phyloP scores from a whole-genome alignment of 2,888 invertebrate genomes.

The Hymenopus coronatus region DNA sequence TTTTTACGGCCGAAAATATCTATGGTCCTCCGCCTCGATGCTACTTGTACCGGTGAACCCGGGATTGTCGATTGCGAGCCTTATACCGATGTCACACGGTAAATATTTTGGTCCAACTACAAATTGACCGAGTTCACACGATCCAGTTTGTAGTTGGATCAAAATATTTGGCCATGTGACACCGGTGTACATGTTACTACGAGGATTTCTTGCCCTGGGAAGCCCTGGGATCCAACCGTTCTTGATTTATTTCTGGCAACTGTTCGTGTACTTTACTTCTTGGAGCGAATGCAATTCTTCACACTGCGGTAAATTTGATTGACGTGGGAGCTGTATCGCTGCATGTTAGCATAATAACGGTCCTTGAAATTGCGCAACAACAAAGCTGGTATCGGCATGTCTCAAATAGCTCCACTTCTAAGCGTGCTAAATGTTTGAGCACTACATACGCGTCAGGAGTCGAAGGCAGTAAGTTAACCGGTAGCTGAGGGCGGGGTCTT shows the following conservation, averaged over 20 bases:
- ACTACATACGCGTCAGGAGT: background rate
- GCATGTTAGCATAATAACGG: background rate
- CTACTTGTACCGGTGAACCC: too few relatives aligned
- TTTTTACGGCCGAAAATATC: too few relatives aligned
- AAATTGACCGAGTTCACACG: too few relatives aligned
- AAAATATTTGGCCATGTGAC: too few relatives aligned
- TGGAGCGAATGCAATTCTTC: background rate
- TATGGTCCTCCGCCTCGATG: too few relatives aligned
- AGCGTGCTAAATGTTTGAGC: background rate
- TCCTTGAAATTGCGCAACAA: background rate
- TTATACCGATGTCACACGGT: too few relatives aligned
- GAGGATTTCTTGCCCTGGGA: too few relatives aligned
- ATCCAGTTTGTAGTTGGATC: too few relatives aligned
- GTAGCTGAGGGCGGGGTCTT: background rate
- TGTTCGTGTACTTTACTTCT: background rate
- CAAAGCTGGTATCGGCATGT: background rate
- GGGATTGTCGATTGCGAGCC: too few relatives aligned
- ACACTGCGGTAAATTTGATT: background rate
- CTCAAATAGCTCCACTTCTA: background rate
- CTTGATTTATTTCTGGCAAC: background rate
- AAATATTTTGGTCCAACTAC: too few relatives aligned
- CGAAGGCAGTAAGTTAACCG: background rate
- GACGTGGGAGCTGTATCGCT: background rate
- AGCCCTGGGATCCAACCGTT: too few relatives aligned
- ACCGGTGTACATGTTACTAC: too few relatives aligned